Conservation (phyloP, 2,797 vertebrate species). For the Nannoperca australis region DNA sequence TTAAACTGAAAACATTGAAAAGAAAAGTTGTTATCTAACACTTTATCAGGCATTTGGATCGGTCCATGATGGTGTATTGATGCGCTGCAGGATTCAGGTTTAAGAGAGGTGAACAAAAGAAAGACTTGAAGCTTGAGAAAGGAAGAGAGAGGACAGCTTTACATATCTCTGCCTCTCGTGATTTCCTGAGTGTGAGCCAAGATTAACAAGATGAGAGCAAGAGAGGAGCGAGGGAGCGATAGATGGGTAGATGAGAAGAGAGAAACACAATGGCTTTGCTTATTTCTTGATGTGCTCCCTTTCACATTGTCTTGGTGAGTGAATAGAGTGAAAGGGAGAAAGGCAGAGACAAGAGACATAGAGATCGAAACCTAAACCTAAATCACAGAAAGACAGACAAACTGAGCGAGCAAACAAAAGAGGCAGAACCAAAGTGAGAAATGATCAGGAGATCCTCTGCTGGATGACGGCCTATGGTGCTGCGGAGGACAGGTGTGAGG, state of each 20-base stretch:
- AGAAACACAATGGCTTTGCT: background rate
- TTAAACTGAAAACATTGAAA: background rate
- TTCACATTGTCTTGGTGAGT: background rate
- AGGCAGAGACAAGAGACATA: background rate
- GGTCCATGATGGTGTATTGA: background rate
- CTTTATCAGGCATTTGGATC: background rate
- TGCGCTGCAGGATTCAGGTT: slow-evolving; percentile 7
- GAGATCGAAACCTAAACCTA: background rate
- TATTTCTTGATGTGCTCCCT: background rate
- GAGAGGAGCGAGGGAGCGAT: background rate
- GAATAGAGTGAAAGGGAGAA: background rate
- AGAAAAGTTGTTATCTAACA: background rate
- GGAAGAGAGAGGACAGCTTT: background rate
- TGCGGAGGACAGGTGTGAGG: slow-evolving; percentile 33
- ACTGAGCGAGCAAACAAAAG: slow-evolving; percentile 3
- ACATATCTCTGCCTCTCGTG: slow-evolving; percentile 3
- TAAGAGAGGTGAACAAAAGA: slow-evolving; percentile 25
- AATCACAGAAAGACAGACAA: background rate
- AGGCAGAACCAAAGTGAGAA: background rate
- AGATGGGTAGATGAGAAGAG: background rate
- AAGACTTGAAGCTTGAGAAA: background rate
- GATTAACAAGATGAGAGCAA: slow-evolving; percentile 14
- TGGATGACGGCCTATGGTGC: background rate
- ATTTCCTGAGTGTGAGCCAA: slow-evolving; percentile 38
- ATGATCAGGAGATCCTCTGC: slow-evolving; percentile 3